Base-by-base conservation (phyloP, 2,888 invertebrate species). In the Himalopsyche kuldschensis region DNA sequence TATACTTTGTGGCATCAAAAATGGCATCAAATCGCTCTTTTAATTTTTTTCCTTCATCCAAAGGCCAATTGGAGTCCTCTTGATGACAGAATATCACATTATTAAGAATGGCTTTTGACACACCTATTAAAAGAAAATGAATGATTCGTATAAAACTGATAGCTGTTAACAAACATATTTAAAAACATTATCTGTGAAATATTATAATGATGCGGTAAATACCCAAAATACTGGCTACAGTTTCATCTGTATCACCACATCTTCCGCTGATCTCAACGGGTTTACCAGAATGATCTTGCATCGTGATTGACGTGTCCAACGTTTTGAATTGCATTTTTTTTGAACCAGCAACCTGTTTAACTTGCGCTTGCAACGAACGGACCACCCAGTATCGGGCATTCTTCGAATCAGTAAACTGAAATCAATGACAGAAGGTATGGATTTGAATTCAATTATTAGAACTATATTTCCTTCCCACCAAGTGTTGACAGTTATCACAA, bases 41-140 rank as follows among this genome's bases (percentile, higher is more conserved):
- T 0, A 99, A 93, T 87, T 96, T 96, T 89, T 97, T 97, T 0
- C 96, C 96, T 89, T 98, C 98, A 88, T 98, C 97, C 81, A 99
- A 91, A 0, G 99, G 99, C 98, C 99, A 99, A 88, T 95, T 95
- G 0, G 98, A 96, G 87, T 99, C 98, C 90, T 99, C 99, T 93
- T 99, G 99, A 89, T 99, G 99, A 88, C 99, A 99, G 90, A 99
- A 99, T 87, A 99, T 95, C 0, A 99, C 99, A 89, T 97, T 96
- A 88, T 97, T 98, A 83, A 99, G 91, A 84, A 99, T 97, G 0
- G 99, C 95, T 89, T 97, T 97, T 0, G 99, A 97, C 0, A 99
- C 98, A 85, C 99, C 98, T 89, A 95, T 89, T 86, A 93, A 89
- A 20, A 69, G 91, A 48, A 11, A 48, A 27, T 55, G 6, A 20